A percentile compares a stretch with the other conserved stretches of the same genome.
Evolutionary conservation across 2,113 vertebrate genomes (phyloP).

Genomic region (Tenebrosternarchus preto): DNA sequence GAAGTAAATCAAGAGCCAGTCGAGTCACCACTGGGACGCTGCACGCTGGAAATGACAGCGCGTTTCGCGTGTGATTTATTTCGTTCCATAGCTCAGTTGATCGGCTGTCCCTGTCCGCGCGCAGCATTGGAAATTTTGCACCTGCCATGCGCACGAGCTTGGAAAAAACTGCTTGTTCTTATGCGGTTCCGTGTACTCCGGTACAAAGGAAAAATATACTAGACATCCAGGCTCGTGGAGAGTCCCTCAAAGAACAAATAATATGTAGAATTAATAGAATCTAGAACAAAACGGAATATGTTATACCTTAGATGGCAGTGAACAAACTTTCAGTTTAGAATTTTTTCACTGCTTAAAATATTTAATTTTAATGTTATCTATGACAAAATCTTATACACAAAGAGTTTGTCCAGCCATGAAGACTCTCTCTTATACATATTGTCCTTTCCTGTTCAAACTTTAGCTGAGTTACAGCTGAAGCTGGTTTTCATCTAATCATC

Average conservation of each 20-base stretch:
- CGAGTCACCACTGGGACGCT: constrained; percentile 69
- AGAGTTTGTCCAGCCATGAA: too few species aligned
- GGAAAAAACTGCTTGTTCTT: not conserved
- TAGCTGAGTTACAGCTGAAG: constrained; percentile 56
- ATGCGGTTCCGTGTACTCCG: not conserved
- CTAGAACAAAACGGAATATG: too few species aligned
- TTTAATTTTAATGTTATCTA: too few species aligned
- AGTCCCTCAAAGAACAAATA: too few species aligned
- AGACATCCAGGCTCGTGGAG: too few species aligned
- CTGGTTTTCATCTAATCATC: constrained; percentile 27
- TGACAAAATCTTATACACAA: too few species aligned
- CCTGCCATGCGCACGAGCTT: constrained; percentile 77
- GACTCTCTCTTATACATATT: constrained; percentile 25
- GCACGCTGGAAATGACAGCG: constrained; percentile 74
- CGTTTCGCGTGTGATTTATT: constrained; percentile 85
- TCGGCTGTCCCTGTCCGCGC: constrained; percentile 72
- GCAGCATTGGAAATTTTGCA: constrained; percentile 82
- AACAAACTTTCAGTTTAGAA: too few species aligned
- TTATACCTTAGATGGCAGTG: too few species aligned
- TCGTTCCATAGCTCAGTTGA: constrained; percentile 49
- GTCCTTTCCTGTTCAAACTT: not conserved
- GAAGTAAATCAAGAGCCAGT: constrained; percentile 30
- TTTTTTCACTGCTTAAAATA: too few species aligned
- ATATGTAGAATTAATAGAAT: too few species aligned
- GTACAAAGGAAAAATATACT: too few species aligned